phyloP scores from a whole-genome alignment of 64 coral and sea anemone genomes.

The Actinia equina region DNA sequence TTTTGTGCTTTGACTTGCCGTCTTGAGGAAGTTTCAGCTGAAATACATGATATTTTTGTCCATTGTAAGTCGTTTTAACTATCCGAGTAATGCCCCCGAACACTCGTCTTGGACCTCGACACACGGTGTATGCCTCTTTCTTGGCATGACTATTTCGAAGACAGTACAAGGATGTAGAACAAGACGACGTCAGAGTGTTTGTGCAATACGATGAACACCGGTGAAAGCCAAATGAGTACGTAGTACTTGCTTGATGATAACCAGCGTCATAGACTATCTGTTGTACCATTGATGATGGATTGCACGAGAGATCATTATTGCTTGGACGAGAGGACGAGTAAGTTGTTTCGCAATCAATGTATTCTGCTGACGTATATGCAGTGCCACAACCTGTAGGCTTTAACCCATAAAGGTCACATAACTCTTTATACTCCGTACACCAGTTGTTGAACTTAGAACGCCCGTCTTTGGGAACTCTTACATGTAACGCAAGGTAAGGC shows the following conservation, averaged over 20 bases:
- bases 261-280: slow-evolving; percentile 4
- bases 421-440: slow-evolving; percentile 35
- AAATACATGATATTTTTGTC: slow-evolving; percentile 20
- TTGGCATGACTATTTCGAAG: neutral
- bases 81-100: neutral
- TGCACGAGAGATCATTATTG: slow-evolving; percentile 15
- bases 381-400: slow-evolving; percentile 27
- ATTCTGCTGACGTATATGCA: neutral
- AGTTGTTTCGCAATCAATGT: slow-evolving; percentile 2
- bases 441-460: slow-evolving; percentile 6
- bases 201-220: neutral
- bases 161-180: neutral
- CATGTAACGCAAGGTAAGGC: slow-evolving; percentile 8
- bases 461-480: slow-evolving; percentile 12
- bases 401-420: neutral
- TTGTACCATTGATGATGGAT: neutral
- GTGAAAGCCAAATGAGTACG: slow-evolving; percentile 36
- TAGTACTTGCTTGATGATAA: neutral
- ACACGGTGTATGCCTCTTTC: slow-evolving; percentile 10
- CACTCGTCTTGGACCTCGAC: neutral
- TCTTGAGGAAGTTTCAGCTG: slow-evolving; percentile 11
- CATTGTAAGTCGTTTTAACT: neutral
- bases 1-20: slow-evolving; percentile 12
- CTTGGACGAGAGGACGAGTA: slow-evolving; percentile 24
- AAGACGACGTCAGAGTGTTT: neutral